Evolutionary conservation across 64 coral and sea anemone genomes (phyloP), one percentile per base, ranked within the genome.

Genomic region (Acropora yongei): DNA sequence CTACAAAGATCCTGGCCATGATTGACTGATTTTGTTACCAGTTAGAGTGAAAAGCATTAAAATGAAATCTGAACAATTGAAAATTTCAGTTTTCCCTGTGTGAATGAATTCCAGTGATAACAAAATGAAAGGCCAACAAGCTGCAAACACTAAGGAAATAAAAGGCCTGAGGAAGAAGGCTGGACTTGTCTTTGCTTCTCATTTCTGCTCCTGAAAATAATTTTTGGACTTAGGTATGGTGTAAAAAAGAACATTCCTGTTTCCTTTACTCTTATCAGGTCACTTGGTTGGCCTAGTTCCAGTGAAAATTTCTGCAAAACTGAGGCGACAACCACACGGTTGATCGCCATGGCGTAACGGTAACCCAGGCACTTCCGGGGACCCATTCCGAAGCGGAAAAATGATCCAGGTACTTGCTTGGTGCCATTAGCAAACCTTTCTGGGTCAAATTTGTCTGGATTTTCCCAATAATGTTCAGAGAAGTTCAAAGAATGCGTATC

Each of bases 351-450:
- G 44, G 96, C 96, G 39, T 92, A 98, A 30, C 96, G 92, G 61
- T 94, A 98, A 0, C 96, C 96, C 10, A 98, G 86, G 51, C 96
- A 98, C 43, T 94, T 98, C 41, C 96, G 94, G 8, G 96, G 96
- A 14, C 96, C 96, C 96, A 98, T 92, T 47, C 96, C 96, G 51
- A 98, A 98, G 12, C 93, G 96, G 53, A 98, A 98, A 50, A 92
- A 94, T 48, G 96, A 94, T 1, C 96, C 78, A 10, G 92, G 85
- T 44, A 91, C 61, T 76, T 78, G 96, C 45, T 74, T 68, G 1
- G 46, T 66, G 43, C 83, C 92, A 51, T 91, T 77, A 12, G 85
- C 48, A 67, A 94, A 98, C 19, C 96, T 73, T 84, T 92, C 89
- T 8, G 96, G 96, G 39, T 89, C 71, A 78, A 98, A 98, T 68